Conservation (phyloP, 2,888 invertebrate species). For the Harpagoxenus sublaevis region DNA sequence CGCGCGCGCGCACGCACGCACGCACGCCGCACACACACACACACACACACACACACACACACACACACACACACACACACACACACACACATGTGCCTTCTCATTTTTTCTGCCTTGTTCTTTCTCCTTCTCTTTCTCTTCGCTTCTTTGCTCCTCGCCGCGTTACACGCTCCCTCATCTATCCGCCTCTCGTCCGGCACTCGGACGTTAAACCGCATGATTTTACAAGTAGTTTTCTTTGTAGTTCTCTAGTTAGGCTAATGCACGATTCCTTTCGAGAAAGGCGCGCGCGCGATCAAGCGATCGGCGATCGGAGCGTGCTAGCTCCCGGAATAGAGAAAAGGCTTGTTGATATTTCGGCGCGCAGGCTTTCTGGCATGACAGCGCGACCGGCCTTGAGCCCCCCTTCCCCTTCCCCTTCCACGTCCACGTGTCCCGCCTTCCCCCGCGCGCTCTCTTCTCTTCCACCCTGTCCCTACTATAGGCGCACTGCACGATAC, state of each 20-base stretch:
- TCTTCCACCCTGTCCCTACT: conserved; percentile 64
- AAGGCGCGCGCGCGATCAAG: background rate
- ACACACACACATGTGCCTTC: background rate
- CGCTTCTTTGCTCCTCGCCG: background rate
- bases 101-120: background rate
- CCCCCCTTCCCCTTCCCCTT: conserved; percentile 66
- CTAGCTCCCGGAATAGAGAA: conserved; percentile 67
- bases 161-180: too few relatives aligned
- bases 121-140: background rate
- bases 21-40: too few relatives aligned
- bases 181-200: background rate
- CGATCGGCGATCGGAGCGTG: conserved; percentile 64
- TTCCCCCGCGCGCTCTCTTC: conserved; percentile 62
- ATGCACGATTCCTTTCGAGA: conserved; percentile 30
- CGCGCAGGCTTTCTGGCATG: conserved; percentile 80
- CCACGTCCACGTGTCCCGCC: conserved; percentile 14
- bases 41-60: too few relatives aligned
- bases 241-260: too few relatives aligned
- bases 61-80: conserved; percentile 18
- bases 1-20: conserved; percentile 11
- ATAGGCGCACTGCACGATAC: conserved; percentile 64
- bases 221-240: background rate
- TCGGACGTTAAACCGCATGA: conserved; percentile 22
- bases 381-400: conserved; percentile 84
- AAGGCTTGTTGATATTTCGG: conserved; percentile 80